Base-by-base conservation (phyloP, 2,888 invertebrate species). In the Notodonta dromedarius region DNA sequence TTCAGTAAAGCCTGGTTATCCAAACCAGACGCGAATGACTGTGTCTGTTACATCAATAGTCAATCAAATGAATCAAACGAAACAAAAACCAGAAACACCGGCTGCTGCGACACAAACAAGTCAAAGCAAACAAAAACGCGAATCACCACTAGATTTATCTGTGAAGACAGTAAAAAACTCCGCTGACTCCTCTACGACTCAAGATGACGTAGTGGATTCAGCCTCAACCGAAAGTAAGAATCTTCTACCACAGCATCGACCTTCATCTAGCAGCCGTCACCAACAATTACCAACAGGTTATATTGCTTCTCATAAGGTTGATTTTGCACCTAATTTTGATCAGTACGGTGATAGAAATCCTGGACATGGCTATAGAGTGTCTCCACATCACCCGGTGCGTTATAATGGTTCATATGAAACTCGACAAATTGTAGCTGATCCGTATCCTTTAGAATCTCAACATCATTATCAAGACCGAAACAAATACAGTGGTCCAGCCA, bases 91-190 rank as follows among this genome's bases (percentile, higher is more conserved):
- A 48, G 96, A 96, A 82, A 96, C 97, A 4, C 97, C 97, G 0
- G 88, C 97, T 62, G 97, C 90, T 16, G 86, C 86, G 12, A 84
- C 88, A 8, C 87, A 90, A 80, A 82, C 84, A 76, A 88, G 84
- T 71, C 89, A 87, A 74, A 87, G 86, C 54, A 93, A 92, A 77
- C 91, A 92, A 64, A 96, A 96, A 84, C 94, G 96, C 48, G 97
- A 97, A 85, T 97, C 97, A 11, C 98, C 98, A 0, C 89, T 98
- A 64, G 98, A 98, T 89, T 93, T 98, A 59, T 98, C 98, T 0
- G 97, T 98, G 55, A 98, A 98, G 86, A 98, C 98, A 1, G 96
- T 98, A 0, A 96, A 97, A 83, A 97, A 97, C 58, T 96, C 97
- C 5, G 97, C 98, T 0, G 98, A 98, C 87, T 98, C 98, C 0